phyloP scores from a whole-genome alignment of 2,113 vertebrate species.

The Brachypodius melanocephalos region DNA sequence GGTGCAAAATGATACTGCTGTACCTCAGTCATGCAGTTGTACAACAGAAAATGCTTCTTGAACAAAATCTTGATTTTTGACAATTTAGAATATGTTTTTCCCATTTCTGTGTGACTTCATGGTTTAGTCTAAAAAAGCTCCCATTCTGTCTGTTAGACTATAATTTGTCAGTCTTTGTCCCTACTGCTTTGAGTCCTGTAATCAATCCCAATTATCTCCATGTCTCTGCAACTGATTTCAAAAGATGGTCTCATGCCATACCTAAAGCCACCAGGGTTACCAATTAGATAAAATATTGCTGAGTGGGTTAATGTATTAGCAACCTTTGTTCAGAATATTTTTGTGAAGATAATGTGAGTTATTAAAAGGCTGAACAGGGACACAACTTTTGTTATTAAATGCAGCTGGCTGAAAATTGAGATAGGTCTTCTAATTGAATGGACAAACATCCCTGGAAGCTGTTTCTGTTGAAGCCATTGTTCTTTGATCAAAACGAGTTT shows the following conservation, averaged over 20 bases:
- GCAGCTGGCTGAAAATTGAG: slow-evolving; percentile 13
- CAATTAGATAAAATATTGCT: slow-evolving; percentile 26
- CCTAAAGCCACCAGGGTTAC: neutral
- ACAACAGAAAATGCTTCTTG: neutral
- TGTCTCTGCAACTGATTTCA: neutral
- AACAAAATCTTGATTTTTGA: neutral
- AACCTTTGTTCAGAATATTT: slow-evolving; percentile 26
- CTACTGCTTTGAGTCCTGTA: neutral
- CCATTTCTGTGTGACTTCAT: neutral
- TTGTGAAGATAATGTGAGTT: neutral
- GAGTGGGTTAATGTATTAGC: neutral
- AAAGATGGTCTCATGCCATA: neutral
- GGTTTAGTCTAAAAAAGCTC: neutral
- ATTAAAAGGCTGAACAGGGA: neutral
- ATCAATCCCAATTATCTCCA: slow-evolving; percentile 37
- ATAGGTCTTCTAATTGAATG: slow-evolving; percentile 26
- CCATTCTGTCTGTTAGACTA: neutral
- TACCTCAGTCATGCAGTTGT: neutral
- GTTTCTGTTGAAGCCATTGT: neutral
- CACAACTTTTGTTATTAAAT: neutral
- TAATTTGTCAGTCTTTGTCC: slow-evolving; percentile 18
- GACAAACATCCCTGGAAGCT: slow-evolving; percentile 14
- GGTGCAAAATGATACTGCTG: neutral
- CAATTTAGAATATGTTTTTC: neutral
- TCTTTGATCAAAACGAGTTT: slow-evolving; percentile 19